These are phyloP conservation scores for Eulemur mongoz DNA, from an alignment of 2,797 vertebrate species.

Conservation along the genomic window DNA sequence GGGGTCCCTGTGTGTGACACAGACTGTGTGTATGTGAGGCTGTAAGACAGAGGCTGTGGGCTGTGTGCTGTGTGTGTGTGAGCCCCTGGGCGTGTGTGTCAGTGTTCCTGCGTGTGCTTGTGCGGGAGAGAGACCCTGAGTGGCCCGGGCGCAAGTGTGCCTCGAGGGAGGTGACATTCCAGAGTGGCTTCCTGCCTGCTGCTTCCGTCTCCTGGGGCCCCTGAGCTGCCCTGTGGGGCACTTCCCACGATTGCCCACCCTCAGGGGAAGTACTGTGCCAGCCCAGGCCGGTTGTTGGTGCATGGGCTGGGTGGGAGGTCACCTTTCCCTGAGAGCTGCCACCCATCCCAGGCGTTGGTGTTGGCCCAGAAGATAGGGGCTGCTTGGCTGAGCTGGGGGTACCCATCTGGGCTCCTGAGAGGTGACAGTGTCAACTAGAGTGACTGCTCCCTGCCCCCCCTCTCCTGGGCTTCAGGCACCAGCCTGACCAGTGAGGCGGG, in stretches of 20 bases:
- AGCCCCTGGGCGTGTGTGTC: not conserved
- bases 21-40: not conserved
- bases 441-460: not conserved
- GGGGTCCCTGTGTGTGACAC: not conserved
- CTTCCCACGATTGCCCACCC: not conserved
- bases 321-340: not conserved
- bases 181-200: not conserved
- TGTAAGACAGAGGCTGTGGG: not conserved
- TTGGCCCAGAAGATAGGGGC: not conserved
- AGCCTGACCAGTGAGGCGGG: not conserved
- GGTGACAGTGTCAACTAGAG: not conserved
- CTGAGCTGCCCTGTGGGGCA: not conserved
- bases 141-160: not conserved
- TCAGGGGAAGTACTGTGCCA: not conserved
- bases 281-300: not conserved
- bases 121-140: not conserved
- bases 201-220: not conserved
- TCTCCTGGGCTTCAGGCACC: not conserved
- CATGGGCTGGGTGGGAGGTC: not conserved
- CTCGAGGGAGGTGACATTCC: not conserved
- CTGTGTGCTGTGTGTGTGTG: not conserved
- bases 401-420: not conserved
- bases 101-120: not conserved
- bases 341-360: not conserved
- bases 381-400: not conserved